Evolutionary conservation across 2,797 vertebrate genomes (phyloP).

Genomic region (Thalassophryne amazonica): DNA sequence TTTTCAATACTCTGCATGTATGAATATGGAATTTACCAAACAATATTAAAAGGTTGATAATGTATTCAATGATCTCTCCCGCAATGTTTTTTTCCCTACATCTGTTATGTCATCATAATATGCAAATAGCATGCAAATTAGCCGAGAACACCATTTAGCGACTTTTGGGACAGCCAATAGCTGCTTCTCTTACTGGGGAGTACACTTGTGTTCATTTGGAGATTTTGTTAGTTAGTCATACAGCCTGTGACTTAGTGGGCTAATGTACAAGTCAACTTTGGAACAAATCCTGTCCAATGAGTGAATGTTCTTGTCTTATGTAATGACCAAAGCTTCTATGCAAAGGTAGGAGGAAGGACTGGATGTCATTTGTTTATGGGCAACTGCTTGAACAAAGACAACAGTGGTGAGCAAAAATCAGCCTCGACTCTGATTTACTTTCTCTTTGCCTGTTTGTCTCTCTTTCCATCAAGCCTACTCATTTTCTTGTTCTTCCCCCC

Average conservation of each 20-base stretch:
- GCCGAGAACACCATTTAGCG: too few species aligned
- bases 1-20: too few species aligned
- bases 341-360: slow-evolving; percentile 31
- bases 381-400: slow-evolving; percentile 40
- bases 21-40: too few species aligned
- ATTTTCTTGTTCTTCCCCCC: slow-evolving; percentile 1
- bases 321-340: slow-evolving; percentile 27
- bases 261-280: slow-evolving; percentile 11
- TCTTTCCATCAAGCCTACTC: slow-evolving; percentile 12
- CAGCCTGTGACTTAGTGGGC: slow-evolving; percentile 11
- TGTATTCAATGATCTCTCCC: too few species aligned
- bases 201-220: too few species aligned
- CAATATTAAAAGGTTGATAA: too few species aligned
- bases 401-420: slow-evolving; percentile 6
- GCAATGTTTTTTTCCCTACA: too few species aligned
- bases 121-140: too few species aligned
- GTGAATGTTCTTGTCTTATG: slow-evolving; percentile 5
- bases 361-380: slow-evolving; percentile 49
- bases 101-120: too few species aligned
- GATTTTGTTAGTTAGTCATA: slow-evolving; percentile 36
- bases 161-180: too few species aligned
- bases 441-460: slow-evolving; percentile 24
- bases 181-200: too few species aligned
- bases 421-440: slow-evolving; percentile 13
- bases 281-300: neutral